A percentile compares a stretch with the other conserved stretches of the same genome.
These are phyloP conservation scores for Mungos mungo DNA, from an alignment of 2,113 vertebrate genomes.

Conservation along the genomic window DNA sequence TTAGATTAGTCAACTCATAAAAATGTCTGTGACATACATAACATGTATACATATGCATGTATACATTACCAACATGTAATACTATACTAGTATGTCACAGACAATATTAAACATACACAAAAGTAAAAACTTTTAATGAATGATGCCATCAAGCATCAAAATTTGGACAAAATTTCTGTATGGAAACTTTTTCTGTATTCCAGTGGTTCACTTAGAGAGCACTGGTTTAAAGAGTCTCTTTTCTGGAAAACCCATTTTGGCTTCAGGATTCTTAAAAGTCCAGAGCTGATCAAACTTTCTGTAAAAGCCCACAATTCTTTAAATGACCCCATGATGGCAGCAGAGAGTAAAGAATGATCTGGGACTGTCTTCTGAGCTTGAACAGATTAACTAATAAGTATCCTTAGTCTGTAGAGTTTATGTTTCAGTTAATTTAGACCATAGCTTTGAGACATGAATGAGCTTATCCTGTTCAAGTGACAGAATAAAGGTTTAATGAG, in stretches of 20 bases:
- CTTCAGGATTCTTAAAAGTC: neutral
- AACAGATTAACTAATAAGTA: neutral
- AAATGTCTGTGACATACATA: neutral
- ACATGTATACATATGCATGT: neutral
- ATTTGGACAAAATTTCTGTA: neutral
- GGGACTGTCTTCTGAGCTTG: neutral
- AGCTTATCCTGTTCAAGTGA: neutral
- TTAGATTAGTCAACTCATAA: neutral
- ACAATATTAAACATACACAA: neutral
- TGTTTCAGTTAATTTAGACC: neutral
- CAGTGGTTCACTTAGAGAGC: neutral
- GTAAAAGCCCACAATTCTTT: neutral
- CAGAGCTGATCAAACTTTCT: neutral
- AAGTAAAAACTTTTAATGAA: neutral
- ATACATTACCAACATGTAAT: neutral
- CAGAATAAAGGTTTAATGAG: neutral
- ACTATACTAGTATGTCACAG: neutral
- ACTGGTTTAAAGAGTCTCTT: neutral
- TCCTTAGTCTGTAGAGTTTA: neutral
- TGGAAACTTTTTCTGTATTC: conserved; percentile 1
- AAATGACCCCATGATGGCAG: neutral
- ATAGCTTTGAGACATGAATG: neutral
- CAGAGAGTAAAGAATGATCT: neutral
- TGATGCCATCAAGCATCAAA: neutral
- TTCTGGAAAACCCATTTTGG: conserved; percentile 3